A percentile compares a stretch with the other conserved stretches of the same genome.
Conservation (phyloP, 1,140 invertebrate genomes). For the Wasmannia auropunctata region DNA sequence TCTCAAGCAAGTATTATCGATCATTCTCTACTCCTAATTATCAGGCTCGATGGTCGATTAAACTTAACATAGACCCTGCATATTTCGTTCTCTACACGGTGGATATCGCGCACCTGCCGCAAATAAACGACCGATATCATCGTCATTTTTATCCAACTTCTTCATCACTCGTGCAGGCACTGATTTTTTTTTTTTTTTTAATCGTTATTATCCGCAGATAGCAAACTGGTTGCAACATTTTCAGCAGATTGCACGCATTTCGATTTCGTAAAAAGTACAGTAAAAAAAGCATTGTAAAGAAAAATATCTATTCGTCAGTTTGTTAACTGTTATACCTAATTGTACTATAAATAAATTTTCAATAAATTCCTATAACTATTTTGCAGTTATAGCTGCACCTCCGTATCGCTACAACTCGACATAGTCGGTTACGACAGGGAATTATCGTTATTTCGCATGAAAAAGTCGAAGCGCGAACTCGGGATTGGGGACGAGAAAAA, state of each 20-base stretch:
- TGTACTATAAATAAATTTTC: background rate
- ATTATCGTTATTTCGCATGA: background rate
- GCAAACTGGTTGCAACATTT: constrained; percentile 41
- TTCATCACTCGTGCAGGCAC: background rate
- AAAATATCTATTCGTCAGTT: background rate
- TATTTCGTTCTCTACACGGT: background rate
- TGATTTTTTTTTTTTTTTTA: constrained; percentile 7
- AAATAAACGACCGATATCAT: constrained; percentile 53
- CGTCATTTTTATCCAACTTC: constrained; percentile 25
- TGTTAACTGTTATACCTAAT: background rate
- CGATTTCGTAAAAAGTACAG: background rate
- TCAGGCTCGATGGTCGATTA: background rate
- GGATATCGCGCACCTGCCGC: constrained; percentile 30
- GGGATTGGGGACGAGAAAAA: background rate
- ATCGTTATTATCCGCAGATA: constrained; percentile 11
- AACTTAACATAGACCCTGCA: background rate
- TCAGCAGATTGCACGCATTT: background rate
- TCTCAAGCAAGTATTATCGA: background rate
- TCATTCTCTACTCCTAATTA: constrained; percentile 29
- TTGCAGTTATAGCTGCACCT: background rate
- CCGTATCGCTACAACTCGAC: background rate
- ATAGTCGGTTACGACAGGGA: background rate
- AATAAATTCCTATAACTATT: background rate
- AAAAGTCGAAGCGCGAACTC: background rate
- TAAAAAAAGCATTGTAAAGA: too few relatives aligned